phyloP scores from a whole-genome alignment of 2,113 vertebrate species.

The Carlito syrichta region DNA sequence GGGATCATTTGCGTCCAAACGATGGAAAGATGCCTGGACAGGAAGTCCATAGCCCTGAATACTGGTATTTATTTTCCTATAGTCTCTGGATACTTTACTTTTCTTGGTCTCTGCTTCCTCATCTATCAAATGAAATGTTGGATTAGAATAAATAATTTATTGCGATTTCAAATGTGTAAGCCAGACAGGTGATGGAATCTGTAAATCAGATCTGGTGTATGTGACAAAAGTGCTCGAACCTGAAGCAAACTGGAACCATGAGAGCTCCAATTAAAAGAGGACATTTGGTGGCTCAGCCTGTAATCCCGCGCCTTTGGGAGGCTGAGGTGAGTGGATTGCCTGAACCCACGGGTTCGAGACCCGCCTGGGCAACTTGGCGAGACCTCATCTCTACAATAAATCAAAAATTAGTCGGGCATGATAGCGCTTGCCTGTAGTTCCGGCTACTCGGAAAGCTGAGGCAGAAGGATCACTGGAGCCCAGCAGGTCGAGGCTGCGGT shows the following conservation, averaged over 20 bases:
- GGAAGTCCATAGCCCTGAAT: neutral
- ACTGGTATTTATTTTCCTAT: neutral
- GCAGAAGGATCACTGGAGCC: too few species aligned
- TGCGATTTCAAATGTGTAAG: neutral
- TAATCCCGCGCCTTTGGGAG: too few species aligned
- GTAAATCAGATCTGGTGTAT: neutral
- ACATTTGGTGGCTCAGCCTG: too few species aligned
- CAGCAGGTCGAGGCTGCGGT: accelerated
- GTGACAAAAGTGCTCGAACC: neutral
- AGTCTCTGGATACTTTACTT: neutral
- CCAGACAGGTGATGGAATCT: neutral
- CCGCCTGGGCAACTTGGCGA: too few species aligned
- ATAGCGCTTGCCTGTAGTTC: too few species aligned
- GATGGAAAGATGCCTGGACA: neutral
- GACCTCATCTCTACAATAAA: too few species aligned
- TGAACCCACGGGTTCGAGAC: too few species aligned
- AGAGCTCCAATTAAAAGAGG: neutral
- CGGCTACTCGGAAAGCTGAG: too few species aligned
- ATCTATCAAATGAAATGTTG: neutral
- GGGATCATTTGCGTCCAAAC: neutral
- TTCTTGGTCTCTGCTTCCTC: neutral
- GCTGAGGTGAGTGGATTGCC: too few species aligned
- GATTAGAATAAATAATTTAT: neutral
- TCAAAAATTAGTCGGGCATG: too few species aligned
- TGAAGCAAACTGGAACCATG: neutral